Evolutionary conservation across 2,888 invertebrate genomes (phyloP).

Genomic region (Drosophila anomelani): DNA sequence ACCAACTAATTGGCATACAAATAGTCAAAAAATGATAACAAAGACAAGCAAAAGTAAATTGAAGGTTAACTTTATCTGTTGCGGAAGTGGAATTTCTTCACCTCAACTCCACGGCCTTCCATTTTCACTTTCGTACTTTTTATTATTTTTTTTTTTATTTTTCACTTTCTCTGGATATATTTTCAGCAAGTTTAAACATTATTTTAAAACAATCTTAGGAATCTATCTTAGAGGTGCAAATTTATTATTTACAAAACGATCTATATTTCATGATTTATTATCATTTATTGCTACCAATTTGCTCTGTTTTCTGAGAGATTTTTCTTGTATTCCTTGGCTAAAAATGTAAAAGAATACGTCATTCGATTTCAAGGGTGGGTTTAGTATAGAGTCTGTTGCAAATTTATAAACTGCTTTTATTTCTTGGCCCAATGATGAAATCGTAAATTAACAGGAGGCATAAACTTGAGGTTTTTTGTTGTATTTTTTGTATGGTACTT

Average conservation of each 20-base stretch:
- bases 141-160: neutral
- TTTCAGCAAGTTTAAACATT: neutral
- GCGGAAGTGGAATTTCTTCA: constrained; percentile 30
- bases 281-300: neutral
- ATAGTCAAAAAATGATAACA: constrained; percentile 4
- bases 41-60: neutral
- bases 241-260: no score
- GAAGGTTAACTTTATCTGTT: constrained; percentile 31
- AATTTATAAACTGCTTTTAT: constrained; percentile 4
- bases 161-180: neutral
- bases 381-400: neutral
- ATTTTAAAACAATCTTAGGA: neutral
- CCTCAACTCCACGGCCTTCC: neutral
- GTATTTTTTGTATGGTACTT: constrained; percentile 48
- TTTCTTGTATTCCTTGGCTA: neutral
- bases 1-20: constrained; percentile 25
- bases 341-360: neutral
- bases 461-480: constrained; percentile 22
- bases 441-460: constrained; percentile 33
- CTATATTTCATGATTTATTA: no score
- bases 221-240: no score
- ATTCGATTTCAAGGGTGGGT: constrained; percentile 19
- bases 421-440: constrained; percentile 13
- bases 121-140: constrained; percentile 1
- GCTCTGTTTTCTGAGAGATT: neutral